Evolutionary conservation across 2,888 invertebrate species (phyloP).

Genomic region (Helicoverpa assulta): DNA sequence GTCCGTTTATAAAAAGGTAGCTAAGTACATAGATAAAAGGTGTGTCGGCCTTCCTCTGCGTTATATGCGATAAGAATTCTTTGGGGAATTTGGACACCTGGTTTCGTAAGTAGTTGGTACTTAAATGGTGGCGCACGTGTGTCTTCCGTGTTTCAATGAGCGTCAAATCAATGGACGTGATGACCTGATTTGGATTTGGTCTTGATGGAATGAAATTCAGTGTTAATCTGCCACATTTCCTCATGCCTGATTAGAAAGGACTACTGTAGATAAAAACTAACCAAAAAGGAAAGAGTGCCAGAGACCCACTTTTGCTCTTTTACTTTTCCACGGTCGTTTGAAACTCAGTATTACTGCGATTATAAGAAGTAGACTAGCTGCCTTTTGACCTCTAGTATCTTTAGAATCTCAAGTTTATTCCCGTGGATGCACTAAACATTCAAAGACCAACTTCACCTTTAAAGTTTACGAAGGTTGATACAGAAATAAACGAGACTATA

Average conservation of each 20-base stretch:
- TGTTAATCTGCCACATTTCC: no score
- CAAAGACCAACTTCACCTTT: constrained; percentile 23
- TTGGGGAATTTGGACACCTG: constrained; percentile 61
- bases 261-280: background rate
- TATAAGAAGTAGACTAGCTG: background rate
- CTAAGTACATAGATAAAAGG: constrained; percentile 62
- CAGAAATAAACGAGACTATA: constrained; percentile 23
- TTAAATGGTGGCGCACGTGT: constrained; percentile 17
- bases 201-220: background rate
- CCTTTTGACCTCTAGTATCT: constrained; percentile 30
- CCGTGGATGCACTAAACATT: constrained; percentile 9
- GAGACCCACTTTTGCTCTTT: background rate
- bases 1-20: constrained; percentile 67
- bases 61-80: constrained; percentile 59
- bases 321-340: background rate
- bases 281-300: no score
- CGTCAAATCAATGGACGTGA: background rate
- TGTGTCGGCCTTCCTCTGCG: constrained; percentile 59
- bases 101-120: constrained; percentile 32
- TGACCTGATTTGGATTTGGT: background rate
- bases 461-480: constrained; percentile 20
- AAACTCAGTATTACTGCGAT: background rate
- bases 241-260: no score
- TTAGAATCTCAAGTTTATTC: constrained; percentile 26
- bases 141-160: constrained; percentile 23